Percentiles rank a stretch among this genome's conserved stretches.
Evolutionary conservation across 2,888 invertebrate genomes (phyloP).

Genomic region (Vandiemenella viatica): DNA sequence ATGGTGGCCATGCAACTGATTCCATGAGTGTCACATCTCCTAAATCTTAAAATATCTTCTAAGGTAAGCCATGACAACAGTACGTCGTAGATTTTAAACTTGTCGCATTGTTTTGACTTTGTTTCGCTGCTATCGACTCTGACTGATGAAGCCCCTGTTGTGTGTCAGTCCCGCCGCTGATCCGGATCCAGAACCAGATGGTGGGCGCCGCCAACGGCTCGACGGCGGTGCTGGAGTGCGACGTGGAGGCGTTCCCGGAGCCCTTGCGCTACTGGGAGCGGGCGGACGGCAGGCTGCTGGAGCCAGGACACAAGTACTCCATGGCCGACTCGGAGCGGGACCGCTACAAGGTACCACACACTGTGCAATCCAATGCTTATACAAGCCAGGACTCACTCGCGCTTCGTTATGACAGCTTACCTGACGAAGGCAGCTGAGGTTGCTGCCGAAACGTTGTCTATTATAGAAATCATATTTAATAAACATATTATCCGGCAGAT

Average conservation of each 20-base stretch:
- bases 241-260: slow-evolving; percentile 77
- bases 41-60: too few relatives aligned
- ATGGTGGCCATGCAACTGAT: neutral
- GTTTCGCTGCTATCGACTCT: neutral
- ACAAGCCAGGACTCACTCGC: too few relatives aligned
- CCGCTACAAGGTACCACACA: slow-evolving; percentile 32
- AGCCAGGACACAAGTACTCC: slow-evolving; percentile 46
- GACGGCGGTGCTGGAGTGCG: slow-evolving; percentile 60
- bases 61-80: too few relatives aligned
- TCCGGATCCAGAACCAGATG: slow-evolving; percentile 59
- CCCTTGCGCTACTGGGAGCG: slow-evolving; percentile 76
- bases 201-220: slow-evolving; percentile 55
- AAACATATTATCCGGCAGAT: too few relatives aligned
- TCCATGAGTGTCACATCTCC: neutral
- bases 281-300: slow-evolving; percentile 56
- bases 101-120: neutral
- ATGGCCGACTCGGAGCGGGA: slow-evolving; percentile 39
- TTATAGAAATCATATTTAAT: too few relatives aligned
- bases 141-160: slow-evolving; percentile 16
- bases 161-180: slow-evolving; percentile 64
- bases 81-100: too few relatives aligned
- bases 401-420: too few relatives aligned
- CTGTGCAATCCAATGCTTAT: too few relatives aligned
- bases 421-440: too few relatives aligned
- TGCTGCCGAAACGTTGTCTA: too few relatives aligned